Base-by-base conservation (phyloP, 2,113 vertebrate genomes). In the Phalacrocorax brasilianus region DNA sequence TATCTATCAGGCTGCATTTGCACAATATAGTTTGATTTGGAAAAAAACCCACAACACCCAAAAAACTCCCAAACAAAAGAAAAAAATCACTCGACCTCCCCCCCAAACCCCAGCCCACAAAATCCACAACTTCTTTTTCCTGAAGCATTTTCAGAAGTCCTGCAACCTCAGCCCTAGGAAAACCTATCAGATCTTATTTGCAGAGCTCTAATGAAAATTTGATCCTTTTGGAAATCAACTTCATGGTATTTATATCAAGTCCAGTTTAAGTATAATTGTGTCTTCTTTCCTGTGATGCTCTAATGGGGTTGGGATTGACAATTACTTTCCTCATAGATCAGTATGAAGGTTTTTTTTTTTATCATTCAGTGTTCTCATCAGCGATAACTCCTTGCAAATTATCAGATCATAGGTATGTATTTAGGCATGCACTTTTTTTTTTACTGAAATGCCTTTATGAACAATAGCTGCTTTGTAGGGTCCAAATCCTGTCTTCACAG, bases 181-280 rank as follows among this genome's bases (percentile, higher is more conserved):
- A 19, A 84, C 32, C 80, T 24, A 28, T 58, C 40, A 62, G 20
- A 47, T 70, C n/a, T 56, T 80, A 16, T 79, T 76, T 73, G n/a
- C 21, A 40, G 62, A 83, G 10, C 53, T 94, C 28, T 65, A 71
- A 85, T 85, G 75, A 73, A 79, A 79, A 88, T 66, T 50, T 76
- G 27, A 71, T 79, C 20, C 14, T 83, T 95, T 88, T 86, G 55
- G 92, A 94, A 95, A 81, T 77, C 42, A 85, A 6, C 66, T 55
- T 92, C 20, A 30, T 88, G n/a, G 27, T 91, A 45, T 93, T 91
- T 89, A 44, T 74, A 88, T 89, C 45, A 81, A 87, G 83, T 85
- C 49, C 8, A 40, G 20, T 74, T 95, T 92, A 88, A 87, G 47
- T 92, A 58, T 67, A 82, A 59, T 72, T 93, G 42, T 47, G 27